Evolutionary conservation across 2,113 vertebrate genomes (phyloP).

Genomic region (Sinocyclocheilus anshuiensis): DNA sequence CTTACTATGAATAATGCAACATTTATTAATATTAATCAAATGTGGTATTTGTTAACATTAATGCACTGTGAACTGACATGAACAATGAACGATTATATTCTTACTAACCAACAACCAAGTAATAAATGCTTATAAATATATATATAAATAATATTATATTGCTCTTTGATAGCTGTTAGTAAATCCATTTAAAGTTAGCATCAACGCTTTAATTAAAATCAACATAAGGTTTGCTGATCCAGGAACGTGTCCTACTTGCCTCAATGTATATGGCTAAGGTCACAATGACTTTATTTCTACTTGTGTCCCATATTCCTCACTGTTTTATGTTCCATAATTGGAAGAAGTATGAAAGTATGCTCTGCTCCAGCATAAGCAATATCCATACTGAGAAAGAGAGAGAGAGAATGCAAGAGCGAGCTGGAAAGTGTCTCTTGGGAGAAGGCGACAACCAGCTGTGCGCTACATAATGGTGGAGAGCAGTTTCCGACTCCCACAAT

Average conservation of each 20-base stretch:
- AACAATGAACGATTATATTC: no score
- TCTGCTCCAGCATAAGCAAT: slow-evolving; percentile 2
- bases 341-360: not conserved
- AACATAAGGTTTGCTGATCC: not conserved
- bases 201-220: not conserved
- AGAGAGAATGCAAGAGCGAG: not conserved
- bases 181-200: no score
- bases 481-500: slow-evolving; percentile 47
- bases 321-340: slow-evolving; percentile 36
- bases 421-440: not conserved
- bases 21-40: no score
- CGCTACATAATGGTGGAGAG: slow-evolving; percentile 41
- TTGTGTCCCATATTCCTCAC: slow-evolving; percentile 6
- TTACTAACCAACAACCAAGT: no score
- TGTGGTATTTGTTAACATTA: no score
- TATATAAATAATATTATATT: no score
- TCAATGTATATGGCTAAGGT: not conserved
- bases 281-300: slow-evolving; percentile 38
- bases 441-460: slow-evolving; percentile 46
- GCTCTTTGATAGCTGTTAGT: no score
- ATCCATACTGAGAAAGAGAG: not conserved
- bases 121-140: no score
- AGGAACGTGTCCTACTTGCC: not conserved
- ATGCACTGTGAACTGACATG: no score
- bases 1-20: no score